Base-by-base conservation (phyloP, 2,797 vertebrate species). In the Bradypus variegatus region DNA sequence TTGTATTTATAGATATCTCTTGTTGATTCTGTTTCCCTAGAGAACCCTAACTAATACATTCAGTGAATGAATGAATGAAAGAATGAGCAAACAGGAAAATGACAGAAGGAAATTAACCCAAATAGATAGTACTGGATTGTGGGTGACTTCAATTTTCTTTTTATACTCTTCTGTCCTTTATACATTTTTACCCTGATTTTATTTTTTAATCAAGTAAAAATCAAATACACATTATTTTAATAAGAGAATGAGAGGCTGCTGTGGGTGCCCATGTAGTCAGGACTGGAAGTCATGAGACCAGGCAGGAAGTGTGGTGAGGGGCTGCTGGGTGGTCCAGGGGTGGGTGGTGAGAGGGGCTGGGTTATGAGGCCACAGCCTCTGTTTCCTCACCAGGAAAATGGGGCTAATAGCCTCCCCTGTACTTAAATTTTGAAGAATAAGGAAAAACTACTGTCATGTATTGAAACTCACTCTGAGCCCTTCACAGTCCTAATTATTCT, bases 151-250 rank as follows among this genome's bases (percentile, higher is more conserved):
- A 55, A 3, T 45, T 36, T 77, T 45, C 60, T 62, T 67, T 79
- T 64, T 53, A 65, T 62, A 29, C 9, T 70, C 38, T 60, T 33
- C 21, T 50, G 41, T 48, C 73, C 60, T 87, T 81, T 36, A 53
- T n/a, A 50, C 16, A 12, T 29, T 14, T 80, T 70, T 70, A 73
- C 27, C 25, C 29, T 41, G 50, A 33, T 60, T 91, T 80, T 64
- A 65, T 62, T 94, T 86, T 89, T 45, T 83, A 86, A 75, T 76
- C 19, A 62, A 85, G n/a, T 62, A n/a, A 70, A 82, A 62, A 62
- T 48, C 83, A 75, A 91, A 33, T 53, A 16, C 75, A 77, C 4
- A 25, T 21, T n/a, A 79, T 79, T 77, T 38, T 75, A 79, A 83
- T 0, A 6, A n/a, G 23, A 50, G 76, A 23, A 62, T 0, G 15